Conservation (phyloP, 2,797 vertebrate genomes). For the Argentina silus region DNA sequence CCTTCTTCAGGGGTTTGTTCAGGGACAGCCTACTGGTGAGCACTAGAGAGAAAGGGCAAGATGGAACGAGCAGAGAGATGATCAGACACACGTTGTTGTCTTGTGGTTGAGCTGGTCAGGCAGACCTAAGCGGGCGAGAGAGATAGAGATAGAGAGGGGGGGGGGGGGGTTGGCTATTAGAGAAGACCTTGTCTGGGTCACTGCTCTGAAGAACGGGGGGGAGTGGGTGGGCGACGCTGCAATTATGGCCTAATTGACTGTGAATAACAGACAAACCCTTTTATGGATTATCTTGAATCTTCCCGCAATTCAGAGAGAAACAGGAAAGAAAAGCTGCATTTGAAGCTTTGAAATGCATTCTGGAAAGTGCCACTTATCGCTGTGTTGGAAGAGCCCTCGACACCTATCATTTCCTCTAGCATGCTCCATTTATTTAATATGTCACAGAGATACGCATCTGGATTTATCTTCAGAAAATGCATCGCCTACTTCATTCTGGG, state of each 20-base stretch:
- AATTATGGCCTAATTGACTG: conserved; percentile 52
- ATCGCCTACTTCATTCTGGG: too few relatives aligned
- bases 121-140: not conserved
- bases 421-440: not conserved
- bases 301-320: conserved; percentile 4
- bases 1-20: too few relatives aligned
- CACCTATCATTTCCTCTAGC: not conserved
- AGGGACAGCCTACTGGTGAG: too few relatives aligned
- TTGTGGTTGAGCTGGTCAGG: not conserved
- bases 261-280: conserved; percentile 47
- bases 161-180: conserved; percentile 23
- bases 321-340: conserved; percentile 9
- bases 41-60: conserved; percentile 8
- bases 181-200: conserved; percentile 33
- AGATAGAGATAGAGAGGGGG: not conserved
- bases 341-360: conserved; percentile 20
- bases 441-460: not conserved
- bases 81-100: not conserved
- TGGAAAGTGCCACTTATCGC: not conserved
- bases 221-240: conserved; percentile 31
- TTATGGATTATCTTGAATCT: conserved; percentile 43
- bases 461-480: too few relatives aligned
- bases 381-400: not conserved
- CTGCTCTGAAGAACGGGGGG: conserved; percentile 1
- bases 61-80: not conserved